Conservation (phyloP, 1,140 invertebrate genomes). For the Lucilia cuprina region DNA sequence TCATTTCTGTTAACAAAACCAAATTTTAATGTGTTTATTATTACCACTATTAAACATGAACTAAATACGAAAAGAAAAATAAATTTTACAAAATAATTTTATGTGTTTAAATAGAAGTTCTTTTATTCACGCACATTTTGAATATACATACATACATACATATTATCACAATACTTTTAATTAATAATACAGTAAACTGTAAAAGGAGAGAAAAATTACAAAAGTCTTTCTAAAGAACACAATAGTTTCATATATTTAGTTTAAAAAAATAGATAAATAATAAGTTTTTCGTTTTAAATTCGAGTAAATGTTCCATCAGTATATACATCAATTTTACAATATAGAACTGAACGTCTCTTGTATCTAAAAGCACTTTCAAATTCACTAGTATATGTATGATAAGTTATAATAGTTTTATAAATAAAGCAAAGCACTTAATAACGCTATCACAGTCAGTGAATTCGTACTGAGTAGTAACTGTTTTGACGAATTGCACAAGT, state of each 20-base stretch:
- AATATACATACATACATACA: not conserved
- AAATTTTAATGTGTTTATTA: not conserved
- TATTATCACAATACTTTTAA: not conserved
- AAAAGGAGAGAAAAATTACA: not conserved
- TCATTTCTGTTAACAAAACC: not conserved
- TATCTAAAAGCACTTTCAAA: not conserved
- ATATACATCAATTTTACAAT: no score
- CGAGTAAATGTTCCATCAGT: no score
- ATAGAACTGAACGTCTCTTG: no score
- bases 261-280: no score
- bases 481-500: constrained; percentile 68
- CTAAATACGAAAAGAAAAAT: not conserved
- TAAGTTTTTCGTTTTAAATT: no score
- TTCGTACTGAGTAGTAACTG: not conserved
- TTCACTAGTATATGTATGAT: not conserved
- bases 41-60: no score
- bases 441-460: not conserved
- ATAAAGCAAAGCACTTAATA: not conserved
- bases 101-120: not conserved
- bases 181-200: not conserved
- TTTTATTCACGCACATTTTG: not conserved
- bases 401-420: not conserved
- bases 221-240: not conserved
- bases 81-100: not conserved
- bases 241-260: not conserved